These are phyloP conservation scores for Coracopsis vasa DNA, from an alignment of 2,113 vertebrate species.

Conservation along the genomic window DNA sequence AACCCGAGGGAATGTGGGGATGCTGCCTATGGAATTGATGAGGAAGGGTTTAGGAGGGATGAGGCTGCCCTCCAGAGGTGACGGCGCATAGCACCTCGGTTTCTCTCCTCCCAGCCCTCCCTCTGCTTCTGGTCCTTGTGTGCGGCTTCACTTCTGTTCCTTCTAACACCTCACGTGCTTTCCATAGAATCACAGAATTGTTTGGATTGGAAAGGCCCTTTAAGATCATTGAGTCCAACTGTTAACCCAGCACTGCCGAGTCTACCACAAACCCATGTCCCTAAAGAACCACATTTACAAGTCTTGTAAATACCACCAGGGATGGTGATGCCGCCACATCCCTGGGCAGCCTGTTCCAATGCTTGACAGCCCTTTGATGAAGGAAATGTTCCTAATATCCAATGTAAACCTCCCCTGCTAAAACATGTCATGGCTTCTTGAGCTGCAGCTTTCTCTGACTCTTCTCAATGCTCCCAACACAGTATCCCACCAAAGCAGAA, in stretches of 20 bases:
- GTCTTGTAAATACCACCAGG: not conserved
- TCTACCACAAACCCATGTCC: not conserved
- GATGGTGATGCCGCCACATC: not conserved
- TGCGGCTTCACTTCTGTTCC: not conserved
- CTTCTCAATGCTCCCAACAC: fast-evolving
- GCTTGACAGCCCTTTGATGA: not conserved
- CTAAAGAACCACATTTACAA: fast-evolving
- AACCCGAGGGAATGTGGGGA: fast-evolving
- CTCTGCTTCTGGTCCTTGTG: not conserved
- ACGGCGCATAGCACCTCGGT: not conserved
- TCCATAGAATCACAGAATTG: not conserved
- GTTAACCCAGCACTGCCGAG: not conserved
- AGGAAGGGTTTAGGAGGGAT: not conserved
- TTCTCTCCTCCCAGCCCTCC: not conserved
- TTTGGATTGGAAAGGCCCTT: not conserved
- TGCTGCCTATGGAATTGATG: not conserved
- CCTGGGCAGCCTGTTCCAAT: not conserved
- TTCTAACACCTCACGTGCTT: not conserved
- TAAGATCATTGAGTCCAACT: fast-evolving
- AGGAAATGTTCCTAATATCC: not conserved
- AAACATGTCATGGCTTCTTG: not conserved
- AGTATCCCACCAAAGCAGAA: fast-evolving
- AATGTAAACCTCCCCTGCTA: not conserved
- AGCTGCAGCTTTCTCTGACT: not conserved
- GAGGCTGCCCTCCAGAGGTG: not conserved